phyloP scores from a whole-genome alignment of 1,140 invertebrate species.

The Drosophila serrata region DNA sequence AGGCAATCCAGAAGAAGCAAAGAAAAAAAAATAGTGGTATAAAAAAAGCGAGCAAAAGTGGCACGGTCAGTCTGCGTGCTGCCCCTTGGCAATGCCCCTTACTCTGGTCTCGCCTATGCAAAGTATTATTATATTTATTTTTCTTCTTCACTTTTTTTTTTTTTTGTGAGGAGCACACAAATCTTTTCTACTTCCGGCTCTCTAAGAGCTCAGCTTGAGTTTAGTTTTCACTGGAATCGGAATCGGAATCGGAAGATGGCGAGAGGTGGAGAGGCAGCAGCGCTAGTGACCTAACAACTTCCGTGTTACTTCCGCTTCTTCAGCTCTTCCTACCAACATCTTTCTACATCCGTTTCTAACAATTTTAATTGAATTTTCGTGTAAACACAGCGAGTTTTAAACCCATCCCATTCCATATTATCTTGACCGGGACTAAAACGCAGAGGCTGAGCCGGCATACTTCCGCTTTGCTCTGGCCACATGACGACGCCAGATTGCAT shows the following conservation, averaged over 20 bases:
- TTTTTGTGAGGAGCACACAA: conserved; percentile 37
- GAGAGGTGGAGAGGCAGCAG: conserved; percentile 34
- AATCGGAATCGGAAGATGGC: conserved; percentile 24
- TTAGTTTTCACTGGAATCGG: conserved; percentile 68
- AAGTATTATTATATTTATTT: conserved; percentile 55
- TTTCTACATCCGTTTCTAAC: conserved; percentile 70
- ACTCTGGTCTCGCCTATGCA: conserved; percentile 57
- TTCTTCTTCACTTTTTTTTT: conserved; percentile 14
- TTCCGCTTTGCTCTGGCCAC: conserved; percentile 60
- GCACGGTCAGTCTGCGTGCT: conserved; percentile 61
- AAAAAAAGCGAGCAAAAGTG: conserved; percentile 73
- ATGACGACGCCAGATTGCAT: conserved; percentile 79
- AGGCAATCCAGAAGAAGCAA: conserved; percentile 51
- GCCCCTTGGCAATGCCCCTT: conserved; percentile 25
- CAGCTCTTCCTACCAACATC: conserved; percentile 9
- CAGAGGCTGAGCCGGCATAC: conserved; percentile 54
- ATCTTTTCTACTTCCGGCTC: conserved; percentile 65
- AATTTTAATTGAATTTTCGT: conserved; percentile 82
- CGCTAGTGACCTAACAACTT: conserved; percentile 74
- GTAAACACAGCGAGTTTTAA: conserved; percentile 66
- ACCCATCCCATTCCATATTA: conserved; percentile 20
- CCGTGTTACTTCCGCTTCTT: conserved; percentile 75
- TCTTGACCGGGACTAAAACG: conserved; percentile 52
- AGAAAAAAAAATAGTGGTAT: neutral
- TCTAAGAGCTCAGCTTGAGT: conserved; percentile 23